Base-by-base conservation (phyloP, 2,113 vertebrate genomes). In the Theristicus caerulescens region DNA sequence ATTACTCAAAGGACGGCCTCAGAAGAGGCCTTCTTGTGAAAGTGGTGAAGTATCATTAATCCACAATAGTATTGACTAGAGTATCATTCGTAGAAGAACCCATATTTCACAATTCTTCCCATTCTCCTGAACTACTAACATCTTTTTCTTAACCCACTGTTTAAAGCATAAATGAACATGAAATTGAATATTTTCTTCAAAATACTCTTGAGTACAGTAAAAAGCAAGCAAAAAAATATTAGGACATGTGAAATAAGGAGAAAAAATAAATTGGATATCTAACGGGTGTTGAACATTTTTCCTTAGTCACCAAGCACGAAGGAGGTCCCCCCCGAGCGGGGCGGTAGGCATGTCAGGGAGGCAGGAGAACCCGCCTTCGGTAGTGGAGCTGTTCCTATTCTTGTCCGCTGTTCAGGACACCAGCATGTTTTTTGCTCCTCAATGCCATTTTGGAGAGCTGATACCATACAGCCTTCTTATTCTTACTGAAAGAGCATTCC, bases 281-380 rank as follows among this genome's bases (percentile, higher is more conserved):
- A 46, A 29, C 14, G 7, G 6, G 2, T 44, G 29, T 20, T 64
- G 42, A 21, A 47, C 3, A 2, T 3, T 73, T 87, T 76, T 49
- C 22, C n/a, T 46, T 42, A 64, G 44, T 34, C 52, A 27, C 10
- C 21, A 64, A 69, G 29, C 8, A 76, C 86, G 71, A 19, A 74
- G 20, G 9, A 78, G 16, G 25, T 58, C 8, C 15, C 29, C 7
- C 18, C 9, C 3, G 25, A 85, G 54, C 1, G 0, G 17, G 11
- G 40, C 11, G 40, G 8, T 2, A 3, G 31, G 8, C 38, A 24
- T 15, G 8, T 15, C 5, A 12, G 20, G 21, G 26, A 85, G 24
- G 16, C 24, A 72, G 49, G 2, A 88, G 21, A 36, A 26, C 4
- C 7, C 2, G 0, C 15, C 13, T 15, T 34, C 2, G 3, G 2